phyloP scores from a whole-genome alignment of 2,888 invertebrate species.

The Aspidiotus destructor region DNA sequence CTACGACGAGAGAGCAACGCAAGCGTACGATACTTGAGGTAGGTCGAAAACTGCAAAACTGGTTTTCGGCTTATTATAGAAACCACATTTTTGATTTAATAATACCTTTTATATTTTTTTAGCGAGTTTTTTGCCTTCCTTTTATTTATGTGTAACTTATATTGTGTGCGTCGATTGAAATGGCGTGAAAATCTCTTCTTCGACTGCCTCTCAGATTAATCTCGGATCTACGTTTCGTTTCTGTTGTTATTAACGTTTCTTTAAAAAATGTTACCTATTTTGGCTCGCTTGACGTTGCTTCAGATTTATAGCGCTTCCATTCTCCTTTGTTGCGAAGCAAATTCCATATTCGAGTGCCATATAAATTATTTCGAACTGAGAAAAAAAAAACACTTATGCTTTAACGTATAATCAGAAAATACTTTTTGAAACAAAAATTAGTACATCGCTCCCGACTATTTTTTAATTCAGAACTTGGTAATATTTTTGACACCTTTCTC shows the following conservation, averaged over 20 bases:
- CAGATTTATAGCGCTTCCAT: not conserved
- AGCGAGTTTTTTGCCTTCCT: not conserved
- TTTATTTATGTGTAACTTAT: not conserved
- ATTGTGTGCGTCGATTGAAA: constrained; percentile 5
- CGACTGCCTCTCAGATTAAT: constrained; percentile 19
- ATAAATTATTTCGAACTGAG: not conserved
- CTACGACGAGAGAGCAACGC: constrained; percentile 18
- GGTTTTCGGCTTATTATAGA: constrained; percentile 31
- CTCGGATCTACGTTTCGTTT: constrained; percentile 19
- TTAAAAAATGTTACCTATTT: not conserved
- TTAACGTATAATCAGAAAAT: not conserved
- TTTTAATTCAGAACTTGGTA: too few species aligned
- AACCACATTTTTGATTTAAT: constrained; percentile 32
- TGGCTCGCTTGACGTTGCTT: not conserved
- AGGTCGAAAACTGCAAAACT: constrained; percentile 31
- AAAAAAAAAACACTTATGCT: not conserved
- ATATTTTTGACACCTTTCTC: too few species aligned
- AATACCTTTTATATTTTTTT: constrained; percentile 24
- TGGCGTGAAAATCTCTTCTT: constrained; percentile 28
- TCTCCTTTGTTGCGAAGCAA: constrained; percentile 1
- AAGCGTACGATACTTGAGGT: constrained; percentile 29
- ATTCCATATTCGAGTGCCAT: not conserved
- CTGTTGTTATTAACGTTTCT: constrained; percentile 20
- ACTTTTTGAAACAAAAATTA: too few species aligned
- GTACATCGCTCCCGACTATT: too few species aligned